Base-by-base conservation (phyloP, 1,140 invertebrate genomes). In the Listronotus bonariensis region DNA sequence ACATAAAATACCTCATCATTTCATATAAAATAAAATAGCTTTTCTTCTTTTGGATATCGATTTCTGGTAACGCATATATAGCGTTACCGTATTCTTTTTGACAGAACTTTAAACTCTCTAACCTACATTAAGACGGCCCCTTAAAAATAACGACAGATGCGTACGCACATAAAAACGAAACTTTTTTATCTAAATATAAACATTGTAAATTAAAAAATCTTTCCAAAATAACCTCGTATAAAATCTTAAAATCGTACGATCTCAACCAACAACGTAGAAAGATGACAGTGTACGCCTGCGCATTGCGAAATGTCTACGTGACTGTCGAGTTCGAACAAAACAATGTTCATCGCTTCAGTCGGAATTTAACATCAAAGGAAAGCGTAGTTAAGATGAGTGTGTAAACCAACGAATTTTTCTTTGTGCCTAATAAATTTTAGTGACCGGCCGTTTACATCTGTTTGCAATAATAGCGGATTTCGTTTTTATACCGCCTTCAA, bases 301-400 rank as follows among this genome's bases (percentile, higher is more conserved):
- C 56, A 2, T 12, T 14, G 38, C 9, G 42, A 46, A 46, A 40
- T 48, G 65, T 46, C 69, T 72, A 68, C 73, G 68, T 73, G 71
- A 68, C 72, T 55, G 42, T 61, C 67, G 64, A 40, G 53, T 49
- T 36, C 17, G 46, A 41, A 49, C 34, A 68, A 66, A 60, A 63
- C 62, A 58, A 67, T 42, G 49, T 53, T 11, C 10, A 1, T 32
- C 43, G 54, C 64, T 55, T 55, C 69, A 75, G 74, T 75, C 72
- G 74, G 74, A 75, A 74, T 69, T 74, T 74, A 75, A 74, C 74
- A 75, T 74, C 74, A 66, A 65, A 57, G 69, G 68, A 66, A 70
- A 65, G 69, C 53, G 56, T 20, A 54, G 64, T 54, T 67, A 73
- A 73, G 74, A 76, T 74, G 74, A 68, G 68, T 70, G 72, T 65